phyloP scores from a whole-genome alignment of 2,113 vertebrate species.

The Megaleporinus macrocephalus region DNA sequence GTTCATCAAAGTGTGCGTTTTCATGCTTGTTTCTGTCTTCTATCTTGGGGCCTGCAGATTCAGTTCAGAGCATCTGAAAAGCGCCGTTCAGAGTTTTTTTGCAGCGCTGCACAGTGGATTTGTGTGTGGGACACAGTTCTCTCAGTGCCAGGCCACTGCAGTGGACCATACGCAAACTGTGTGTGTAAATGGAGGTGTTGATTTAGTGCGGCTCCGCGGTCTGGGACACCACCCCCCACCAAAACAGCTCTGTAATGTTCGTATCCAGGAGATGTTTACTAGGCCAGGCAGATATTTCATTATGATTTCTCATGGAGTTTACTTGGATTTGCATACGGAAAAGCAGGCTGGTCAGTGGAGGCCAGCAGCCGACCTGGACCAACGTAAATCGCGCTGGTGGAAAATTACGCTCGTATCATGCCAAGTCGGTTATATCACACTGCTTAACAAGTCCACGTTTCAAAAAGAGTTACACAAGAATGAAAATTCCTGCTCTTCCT shows the following conservation, averaged over 20 bases:
- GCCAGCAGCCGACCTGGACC: constrained; percentile 34
- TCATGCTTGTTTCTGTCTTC: constrained; percentile 53
- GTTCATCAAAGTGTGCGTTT: constrained; percentile 49
- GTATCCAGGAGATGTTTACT: constrained; percentile 64
- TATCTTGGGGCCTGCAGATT: constrained; percentile 54
- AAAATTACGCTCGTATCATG: constrained; percentile 26
- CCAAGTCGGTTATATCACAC: constrained; percentile 41
- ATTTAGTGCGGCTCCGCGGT: constrained; percentile 62
- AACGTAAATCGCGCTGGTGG: constrained; percentile 42
- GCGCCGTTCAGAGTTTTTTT: constrained; percentile 68
- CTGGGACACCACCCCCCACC: constrained; percentile 50
- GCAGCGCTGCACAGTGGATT: constrained; percentile 58
- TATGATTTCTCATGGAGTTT: constrained; percentile 52
- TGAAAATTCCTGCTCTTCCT: background rate
- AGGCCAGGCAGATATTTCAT: constrained; percentile 53
- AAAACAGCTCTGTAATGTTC: constrained; percentile 58
- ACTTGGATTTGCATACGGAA: constrained; percentile 60
- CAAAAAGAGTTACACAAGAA: background rate
- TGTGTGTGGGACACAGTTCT: constrained; percentile 61
- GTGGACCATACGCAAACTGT: constrained; percentile 62
- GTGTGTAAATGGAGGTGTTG: constrained; percentile 66
- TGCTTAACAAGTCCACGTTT: constrained; percentile 43
- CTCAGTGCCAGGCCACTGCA: constrained; percentile 67
- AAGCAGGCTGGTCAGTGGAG: constrained; percentile 27
- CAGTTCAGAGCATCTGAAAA: constrained; percentile 67